Base-by-base conservation (phyloP, 2,888 invertebrate species). In the Homarus gammarus region DNA sequence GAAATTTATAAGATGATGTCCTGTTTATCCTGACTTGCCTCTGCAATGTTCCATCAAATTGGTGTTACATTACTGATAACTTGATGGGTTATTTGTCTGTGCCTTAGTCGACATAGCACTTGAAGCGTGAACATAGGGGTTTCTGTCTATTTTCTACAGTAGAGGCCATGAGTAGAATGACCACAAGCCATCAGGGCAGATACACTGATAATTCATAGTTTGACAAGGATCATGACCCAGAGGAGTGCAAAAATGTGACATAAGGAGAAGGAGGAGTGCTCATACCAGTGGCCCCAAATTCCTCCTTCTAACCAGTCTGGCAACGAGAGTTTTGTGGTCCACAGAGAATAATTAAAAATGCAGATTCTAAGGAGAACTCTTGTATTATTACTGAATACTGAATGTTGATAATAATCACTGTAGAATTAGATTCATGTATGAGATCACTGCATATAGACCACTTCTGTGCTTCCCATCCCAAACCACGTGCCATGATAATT, bases 261-360 rank as follows among this genome's bases (percentile, higher is more conserved):
- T 78, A 87, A 82, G 82, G n/a, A n/a, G n/a, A n/a, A n/a, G n/a
- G n/a, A n/a, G n/a, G 83, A 88, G 88, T 88, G 88, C 86, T 86
- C 40, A 86, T 61, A 79, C 79, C 82, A 56, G n/a, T 22, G 56
- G 83, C 88, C 61, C 83, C n/a, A 15, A n/a, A 38, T 70, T 36
- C 64, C 88, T 73, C 88, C 64, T 77, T 51, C 78, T 83, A 51
- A 49, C 49, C 78, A 75, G 49, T 77, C 56, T 36, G 27, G 73
- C 56, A 64, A 64, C 18, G 12, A 61, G 18, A 79, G 36, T 31
- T 56, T 38, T 40, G 40, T 36, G 38, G 73, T 38, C 73, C 36
- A 6, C n/a, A 68, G 18, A 73, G 18, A 22, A 73, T 15, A 27
- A 31, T 31, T n/a, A n/a, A n/a, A 68, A 36, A 73, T 73, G 40